Conservation (phyloP, 1,140 invertebrate species). For the Drosophila orosa region DNA sequence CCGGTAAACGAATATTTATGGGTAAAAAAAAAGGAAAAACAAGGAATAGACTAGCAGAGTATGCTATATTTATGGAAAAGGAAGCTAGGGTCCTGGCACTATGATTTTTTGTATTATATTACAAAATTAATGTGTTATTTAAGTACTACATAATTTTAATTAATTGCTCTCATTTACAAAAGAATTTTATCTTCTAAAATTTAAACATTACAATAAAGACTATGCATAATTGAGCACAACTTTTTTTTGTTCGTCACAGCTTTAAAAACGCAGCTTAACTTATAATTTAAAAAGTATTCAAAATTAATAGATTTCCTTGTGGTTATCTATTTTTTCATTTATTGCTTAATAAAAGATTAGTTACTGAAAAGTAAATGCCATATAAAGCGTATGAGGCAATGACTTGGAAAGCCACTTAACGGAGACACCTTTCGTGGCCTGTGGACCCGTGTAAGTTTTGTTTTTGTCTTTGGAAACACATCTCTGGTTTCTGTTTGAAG, state of each 20-base stretch:
- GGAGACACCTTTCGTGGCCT: slow-evolving; percentile 10
- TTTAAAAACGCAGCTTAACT: not conserved
- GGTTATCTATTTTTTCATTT: not conserved
- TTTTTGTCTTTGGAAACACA: slow-evolving; percentile 28
- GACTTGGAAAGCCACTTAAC: slow-evolving; percentile 25
- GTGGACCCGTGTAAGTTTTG: not conserved
- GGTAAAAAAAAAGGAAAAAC: not conserved
- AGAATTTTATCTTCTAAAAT: too few relatives aligned
- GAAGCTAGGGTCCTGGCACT: too few relatives aligned
- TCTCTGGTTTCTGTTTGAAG: slow-evolving; percentile 23
- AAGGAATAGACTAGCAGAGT: not conserved
- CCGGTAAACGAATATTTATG: slow-evolving; percentile 37
- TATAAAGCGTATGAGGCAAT: not conserved
- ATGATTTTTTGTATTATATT: not conserved
- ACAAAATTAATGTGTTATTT: not conserved
- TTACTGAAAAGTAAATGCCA: not conserved
- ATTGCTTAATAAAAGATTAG: not conserved
- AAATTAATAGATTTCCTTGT: not conserved
- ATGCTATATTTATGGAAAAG: not conserved
- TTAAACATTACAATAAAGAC: too few relatives aligned
- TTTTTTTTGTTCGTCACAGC: not conserved
- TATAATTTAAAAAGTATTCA: not conserved
- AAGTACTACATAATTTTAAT: too few relatives aligned
- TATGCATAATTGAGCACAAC: too few relatives aligned
- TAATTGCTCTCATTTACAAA: too few relatives aligned